A percentile compares a stretch with the other conserved stretches of the same genome.
Evolutionary conservation across 2,888 invertebrate species (phyloP).

Genomic region (Eristalis arbustorum): DNA sequence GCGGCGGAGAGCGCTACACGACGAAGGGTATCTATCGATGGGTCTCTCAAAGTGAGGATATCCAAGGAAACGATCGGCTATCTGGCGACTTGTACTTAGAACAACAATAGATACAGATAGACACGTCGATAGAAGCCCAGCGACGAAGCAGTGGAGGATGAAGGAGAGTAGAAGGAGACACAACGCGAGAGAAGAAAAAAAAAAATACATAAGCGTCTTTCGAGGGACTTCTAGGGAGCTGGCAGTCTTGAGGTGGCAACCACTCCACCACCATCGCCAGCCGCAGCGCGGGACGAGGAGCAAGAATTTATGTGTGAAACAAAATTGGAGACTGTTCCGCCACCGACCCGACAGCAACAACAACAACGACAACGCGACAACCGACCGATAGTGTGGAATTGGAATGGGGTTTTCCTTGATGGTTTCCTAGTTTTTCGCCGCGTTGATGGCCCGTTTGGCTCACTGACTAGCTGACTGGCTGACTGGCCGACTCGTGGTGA

Average conservation of each 20-base stretch:
- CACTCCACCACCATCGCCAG: not conserved
- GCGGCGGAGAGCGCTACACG: slow-evolving; percentile 32
- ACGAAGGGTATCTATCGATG: slow-evolving; percentile 25
- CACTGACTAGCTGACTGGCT: slow-evolving; percentile 13
- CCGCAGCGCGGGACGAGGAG: not conserved
- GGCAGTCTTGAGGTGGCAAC: not conserved
- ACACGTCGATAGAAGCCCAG: slow-evolving; percentile 44
- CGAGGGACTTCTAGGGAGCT: not conserved
- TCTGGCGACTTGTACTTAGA: slow-evolving; percentile 48
- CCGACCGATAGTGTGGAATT: slow-evolving; percentile 47
- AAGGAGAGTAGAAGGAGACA: slow-evolving; percentile 22
- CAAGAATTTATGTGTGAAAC: slow-evolving; percentile 16
- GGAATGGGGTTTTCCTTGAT: slow-evolving; percentile 70
- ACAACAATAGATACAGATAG: slow-evolving; percentile 57
- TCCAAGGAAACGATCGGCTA: not conserved
- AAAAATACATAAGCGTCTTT: not conserved
- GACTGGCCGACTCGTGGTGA: slow-evolving; percentile 11
- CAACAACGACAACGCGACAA: not conserved
- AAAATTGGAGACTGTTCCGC: slow-evolving; percentile 65
- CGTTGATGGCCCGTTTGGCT: slow-evolving; percentile 52
- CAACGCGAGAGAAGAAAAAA: slow-evolving; percentile 29
- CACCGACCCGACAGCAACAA: slow-evolving; percentile 38
- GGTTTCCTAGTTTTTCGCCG: slow-evolving; percentile 69
- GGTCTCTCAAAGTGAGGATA: not conserved
- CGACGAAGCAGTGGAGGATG: not conserved